These are phyloP conservation scores for Hydractinia echinata DNA, from an alignment of 30 jellyfish, hydroid and myxozoan genomes.

Conservation along the genomic window DNA sequence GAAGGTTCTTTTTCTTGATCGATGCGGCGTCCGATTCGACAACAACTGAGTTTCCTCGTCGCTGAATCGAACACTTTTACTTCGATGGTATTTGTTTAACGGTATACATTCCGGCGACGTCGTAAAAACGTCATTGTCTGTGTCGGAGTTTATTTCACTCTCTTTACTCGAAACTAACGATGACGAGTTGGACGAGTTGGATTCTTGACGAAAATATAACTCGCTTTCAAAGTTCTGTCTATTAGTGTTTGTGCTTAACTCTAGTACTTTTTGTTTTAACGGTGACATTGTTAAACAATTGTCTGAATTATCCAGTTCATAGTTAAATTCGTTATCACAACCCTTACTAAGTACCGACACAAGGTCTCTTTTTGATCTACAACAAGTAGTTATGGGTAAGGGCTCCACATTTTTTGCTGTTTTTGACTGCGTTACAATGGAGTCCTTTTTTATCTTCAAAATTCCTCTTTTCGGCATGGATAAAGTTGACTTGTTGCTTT, in stretches of 20 bases:
- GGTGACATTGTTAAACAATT: constrained; percentile 10
- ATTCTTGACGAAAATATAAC: constrained; percentile 14
- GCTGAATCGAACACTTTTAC: constrained; percentile 24
- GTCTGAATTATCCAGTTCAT: constrained; percentile 9
- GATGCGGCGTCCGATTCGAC: not conserved
- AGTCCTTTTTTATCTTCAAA: constrained; percentile 3
- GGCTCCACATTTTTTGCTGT: constrained; percentile 3
- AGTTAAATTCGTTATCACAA: not conserved
- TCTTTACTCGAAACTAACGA: constrained; percentile 6
- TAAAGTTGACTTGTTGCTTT: constrained; percentile 4
- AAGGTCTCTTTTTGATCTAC: not conserved
- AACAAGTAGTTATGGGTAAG: not conserved
- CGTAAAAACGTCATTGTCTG: not conserved
- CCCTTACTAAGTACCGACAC: not conserved
- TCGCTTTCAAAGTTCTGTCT: not conserved
- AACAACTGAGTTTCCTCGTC: constrained; percentile 9
- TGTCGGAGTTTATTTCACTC: constrained; percentile 7
- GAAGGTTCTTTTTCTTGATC: not conserved
- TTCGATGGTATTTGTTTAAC: not conserved
- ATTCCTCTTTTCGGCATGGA: constrained; percentile 9
- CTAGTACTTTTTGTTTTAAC: constrained; percentile 18
- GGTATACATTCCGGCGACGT: constrained; percentile 3
- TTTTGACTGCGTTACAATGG: not conserved
- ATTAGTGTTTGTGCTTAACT: constrained; percentile 6
- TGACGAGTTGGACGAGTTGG: constrained; percentile 12